Evolutionary conservation across 1,140 invertebrate genomes (phyloP).

Genomic region (Megathymus violae): DNA sequence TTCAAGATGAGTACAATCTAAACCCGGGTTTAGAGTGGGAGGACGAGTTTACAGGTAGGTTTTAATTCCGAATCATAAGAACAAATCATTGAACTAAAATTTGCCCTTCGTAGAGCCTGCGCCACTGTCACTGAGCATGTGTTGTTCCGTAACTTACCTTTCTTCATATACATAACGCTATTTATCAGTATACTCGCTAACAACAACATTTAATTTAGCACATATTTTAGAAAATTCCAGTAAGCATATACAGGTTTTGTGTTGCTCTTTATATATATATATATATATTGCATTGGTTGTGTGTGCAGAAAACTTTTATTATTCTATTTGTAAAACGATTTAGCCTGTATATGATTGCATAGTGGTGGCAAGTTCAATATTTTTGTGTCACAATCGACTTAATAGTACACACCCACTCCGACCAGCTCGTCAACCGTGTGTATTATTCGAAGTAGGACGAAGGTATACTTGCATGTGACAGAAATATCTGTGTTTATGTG

Average conservation of each 20-base stretch:
- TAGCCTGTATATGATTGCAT: constrained; percentile 44
- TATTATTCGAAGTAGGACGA: constrained; percentile 4
- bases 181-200: constrained; percentile 72
- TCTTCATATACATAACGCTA: constrained; percentile 76
- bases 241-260: constrained; percentile 35
- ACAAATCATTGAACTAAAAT: constrained; percentile 73
- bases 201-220: constrained; percentile 69
- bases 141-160: constrained; percentile 64
- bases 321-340: constrained; percentile 11
- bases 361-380: constrained; percentile 40
- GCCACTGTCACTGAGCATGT: constrained; percentile 78
- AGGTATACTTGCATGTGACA: constrained; percentile 68
- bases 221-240: constrained; percentile 40
- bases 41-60: constrained; percentile 99
- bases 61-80: constrained; percentile 82
- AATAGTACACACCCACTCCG: constrained; percentile 15
- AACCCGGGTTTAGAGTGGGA: constrained; percentile 99
- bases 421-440: constrained; percentile 24
- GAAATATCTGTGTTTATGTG: constrained; percentile 51
- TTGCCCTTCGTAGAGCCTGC: constrained; percentile 79
- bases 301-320: not conserved
- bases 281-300: constrained; percentile 13
- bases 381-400: constrained; percentile 13
- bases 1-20: constrained; percentile 99
- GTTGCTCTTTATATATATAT: constrained; percentile 9